phyloP scores from a whole-genome alignment of 2,888 invertebrate species.

The Acrobasis repandana region DNA sequence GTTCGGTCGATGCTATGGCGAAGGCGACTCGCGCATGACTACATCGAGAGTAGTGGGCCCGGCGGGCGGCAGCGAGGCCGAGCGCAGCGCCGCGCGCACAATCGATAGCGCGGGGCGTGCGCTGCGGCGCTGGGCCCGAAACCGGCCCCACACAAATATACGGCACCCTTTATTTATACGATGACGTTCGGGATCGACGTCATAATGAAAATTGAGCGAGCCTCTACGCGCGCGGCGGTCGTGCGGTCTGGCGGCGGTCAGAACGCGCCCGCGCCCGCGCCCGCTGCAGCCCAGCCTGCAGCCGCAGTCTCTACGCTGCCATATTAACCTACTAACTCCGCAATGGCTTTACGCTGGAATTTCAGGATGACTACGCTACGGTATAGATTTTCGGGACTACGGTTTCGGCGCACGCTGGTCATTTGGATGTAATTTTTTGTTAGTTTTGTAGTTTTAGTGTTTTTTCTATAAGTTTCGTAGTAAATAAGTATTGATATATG shows the following conservation, averaged over 20 bases:
- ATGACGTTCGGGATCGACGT: conserved; percentile 63
- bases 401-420: not conserved
- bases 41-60: conserved; percentile 52
- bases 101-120: conserved; percentile 56
- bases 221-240: conserved; percentile 28
- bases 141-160: conserved; percentile 46
- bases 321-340: conserved; percentile 25
- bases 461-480: no score
- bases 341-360: conserved; percentile 5
- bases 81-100: conserved; percentile 44
- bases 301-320: conserved; percentile 16
- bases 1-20: conserved; percentile 64
- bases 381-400: not conserved
- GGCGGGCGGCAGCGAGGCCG: conserved; percentile 42
- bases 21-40: conserved; percentile 66
- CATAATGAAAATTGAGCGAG: conserved; percentile 49
- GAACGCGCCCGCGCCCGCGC: conserved; percentile 8
- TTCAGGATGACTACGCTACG: not conserved
- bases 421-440: not conserved
- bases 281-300: conserved; percentile 8
- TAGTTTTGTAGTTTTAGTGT: not conserved
- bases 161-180: conserved; percentile 58
- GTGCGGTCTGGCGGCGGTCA: conserved; percentile 11
- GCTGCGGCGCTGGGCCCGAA: conserved; percentile 47
- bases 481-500: no score